Conservation (phyloP, 2,797 vertebrate species). For the Pempheris klunzingeri region DNA sequence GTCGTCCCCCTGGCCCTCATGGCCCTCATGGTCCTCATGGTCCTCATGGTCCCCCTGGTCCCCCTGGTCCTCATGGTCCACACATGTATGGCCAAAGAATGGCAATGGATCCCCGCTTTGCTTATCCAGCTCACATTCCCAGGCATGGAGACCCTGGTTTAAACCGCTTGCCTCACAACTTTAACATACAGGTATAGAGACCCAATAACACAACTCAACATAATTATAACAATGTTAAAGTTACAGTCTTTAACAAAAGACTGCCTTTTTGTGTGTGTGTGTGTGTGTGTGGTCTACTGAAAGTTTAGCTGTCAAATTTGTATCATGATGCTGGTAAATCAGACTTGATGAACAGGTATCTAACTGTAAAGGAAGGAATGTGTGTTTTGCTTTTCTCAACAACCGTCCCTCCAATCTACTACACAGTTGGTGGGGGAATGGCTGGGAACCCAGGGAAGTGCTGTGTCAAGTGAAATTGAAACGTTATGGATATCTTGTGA, state of each 20-base stretch:
- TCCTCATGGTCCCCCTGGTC: conserved; percentile 79
- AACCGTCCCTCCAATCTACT: too few relatives aligned
- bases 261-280: not conserved
- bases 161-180: conserved; percentile 85
- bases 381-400: too few relatives aligned
- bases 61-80: conserved; percentile 79
- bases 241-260: not conserved
- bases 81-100: conserved; percentile 88
- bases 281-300: not conserved
- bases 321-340: not conserved
- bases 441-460: too few relatives aligned
- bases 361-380: too few relatives aligned
- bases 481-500: too few relatives aligned
- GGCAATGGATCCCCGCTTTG: conserved; percentile 85
- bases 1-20: conserved; percentile 80
- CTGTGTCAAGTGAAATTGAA: too few relatives aligned
- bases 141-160: conserved; percentile 86
- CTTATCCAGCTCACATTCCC: conserved; percentile 87
- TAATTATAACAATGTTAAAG: not conserved
- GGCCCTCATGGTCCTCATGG: conserved; percentile 81
- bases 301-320: not conserved
- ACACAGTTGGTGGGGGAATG: too few relatives aligned
- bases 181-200: conserved; percentile 89
- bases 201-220: not conserved
- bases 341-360: too few relatives aligned